Conservation (phyloP, 1,140 invertebrate species). For the Eumaeus atala region DNA sequence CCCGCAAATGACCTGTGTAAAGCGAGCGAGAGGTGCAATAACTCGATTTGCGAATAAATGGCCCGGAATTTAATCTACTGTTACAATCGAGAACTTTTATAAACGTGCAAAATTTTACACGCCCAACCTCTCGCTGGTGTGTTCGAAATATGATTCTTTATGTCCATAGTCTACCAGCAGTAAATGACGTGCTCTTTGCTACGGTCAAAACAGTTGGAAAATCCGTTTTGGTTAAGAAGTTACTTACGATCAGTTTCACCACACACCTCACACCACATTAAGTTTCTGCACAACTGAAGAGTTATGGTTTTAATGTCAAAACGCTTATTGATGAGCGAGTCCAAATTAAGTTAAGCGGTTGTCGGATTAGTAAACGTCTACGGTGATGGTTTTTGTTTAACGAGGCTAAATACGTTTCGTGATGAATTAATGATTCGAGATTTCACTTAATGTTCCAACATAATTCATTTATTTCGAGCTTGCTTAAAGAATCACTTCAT, state of each 20-base stretch:
- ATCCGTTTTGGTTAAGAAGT: conserved; percentile 4
- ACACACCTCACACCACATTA: too few relatives aligned
- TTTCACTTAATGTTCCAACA: conserved; percentile 2
- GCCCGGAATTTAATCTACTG: conserved; percentile 65
- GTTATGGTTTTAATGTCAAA: conserved; percentile 58
- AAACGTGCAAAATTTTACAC: conserved; percentile 38
- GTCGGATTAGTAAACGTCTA: conserved; percentile 41
- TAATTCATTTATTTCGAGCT: conserved; percentile 2
- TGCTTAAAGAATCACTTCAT: conserved; percentile 6
- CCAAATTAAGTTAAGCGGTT: conserved; percentile 56
- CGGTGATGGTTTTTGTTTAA: conserved; percentile 14
- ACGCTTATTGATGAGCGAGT: conserved; percentile 59
- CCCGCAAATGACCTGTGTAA: conserved; percentile 67
- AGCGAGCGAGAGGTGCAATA: conserved; percentile 68
- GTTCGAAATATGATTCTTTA: conserved; percentile 3
- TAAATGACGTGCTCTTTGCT: conserved; percentile 30
- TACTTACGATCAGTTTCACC: conserved; percentile 4
- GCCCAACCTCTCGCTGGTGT: conserved; percentile 29
- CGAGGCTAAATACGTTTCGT: conserved; percentile 16
- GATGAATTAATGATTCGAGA: conserved; percentile 13
- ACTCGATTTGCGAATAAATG: conserved; percentile 70
- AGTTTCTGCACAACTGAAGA: conserved; percentile 48
- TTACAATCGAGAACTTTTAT: conserved; percentile 35
- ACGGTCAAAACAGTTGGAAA: neutral
- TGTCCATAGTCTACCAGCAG: conserved; percentile 25